These are phyloP conservation scores for Cyprinodon diabolis DNA, from an alignment of 2,797 vertebrate genomes.

Conservation along the genomic window DNA sequence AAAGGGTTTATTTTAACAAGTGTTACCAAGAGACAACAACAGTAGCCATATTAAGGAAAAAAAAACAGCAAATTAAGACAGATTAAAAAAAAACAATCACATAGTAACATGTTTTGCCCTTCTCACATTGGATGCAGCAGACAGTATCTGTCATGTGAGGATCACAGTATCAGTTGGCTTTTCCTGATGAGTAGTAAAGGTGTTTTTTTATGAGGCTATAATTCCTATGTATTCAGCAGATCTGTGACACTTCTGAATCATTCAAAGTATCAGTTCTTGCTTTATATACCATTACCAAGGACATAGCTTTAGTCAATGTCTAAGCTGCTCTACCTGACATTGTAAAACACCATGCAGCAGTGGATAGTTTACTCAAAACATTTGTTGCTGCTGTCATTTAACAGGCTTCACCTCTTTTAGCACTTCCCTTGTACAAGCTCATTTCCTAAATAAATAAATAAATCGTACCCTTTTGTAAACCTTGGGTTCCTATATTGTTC, in stretches of 20 bases:
- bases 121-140: slow-evolving; percentile 16
- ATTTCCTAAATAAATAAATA: neutral
- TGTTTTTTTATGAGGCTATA: neutral
- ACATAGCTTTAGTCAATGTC: neutral
- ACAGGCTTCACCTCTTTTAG: neutral
- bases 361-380: neutral
- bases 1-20: slow-evolving; percentile 69
- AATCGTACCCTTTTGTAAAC: neutral
- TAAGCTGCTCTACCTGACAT: neutral
- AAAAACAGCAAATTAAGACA: slow-evolving; percentile 24
- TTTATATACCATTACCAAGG: neutral
- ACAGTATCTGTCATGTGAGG: neutral
- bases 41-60: slow-evolving; percentile 23
- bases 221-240: slow-evolving; percentile 1
- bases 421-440: neutral
- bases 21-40: slow-evolving; percentile 12
- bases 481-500: neutral
- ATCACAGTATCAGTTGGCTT: slow-evolving; percentile 29
- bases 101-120: slow-evolving; percentile 9
- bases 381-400: neutral
- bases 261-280: neutral
- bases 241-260: neutral
- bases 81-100: slow-evolving; percentile 18
- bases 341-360: neutral
- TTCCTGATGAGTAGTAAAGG: slow-evolving; percentile 6